Evolutionary conservation across 2,797 vertebrate species (phyloP), one percentile per base, ranked within the genome.

Genomic region (Lithobates pipiens): DNA sequence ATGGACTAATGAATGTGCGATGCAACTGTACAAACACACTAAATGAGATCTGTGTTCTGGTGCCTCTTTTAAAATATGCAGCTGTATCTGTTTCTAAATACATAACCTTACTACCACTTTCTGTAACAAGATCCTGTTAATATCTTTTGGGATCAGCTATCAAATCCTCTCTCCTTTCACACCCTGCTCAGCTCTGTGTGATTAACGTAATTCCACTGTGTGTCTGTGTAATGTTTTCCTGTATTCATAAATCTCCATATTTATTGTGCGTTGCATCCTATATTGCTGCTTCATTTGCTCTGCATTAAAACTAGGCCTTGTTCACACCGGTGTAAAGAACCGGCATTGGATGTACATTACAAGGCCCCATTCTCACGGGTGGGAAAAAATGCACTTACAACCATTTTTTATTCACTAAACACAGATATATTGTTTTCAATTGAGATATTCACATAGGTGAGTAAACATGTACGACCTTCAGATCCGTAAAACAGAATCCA

Each of bases 121-220:
- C 50, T 81, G 79, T 57, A 81, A 81, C 50, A 39, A 72, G 69
- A 81, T 81, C 79, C 69, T 63, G 39, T 39, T 36, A 72, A 79
- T 46, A 80, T 54, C 44, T 80, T 71, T 71, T 80, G 67, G 78
- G 78, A 80, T 80, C 78, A 80, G 42, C 65, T 69, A 69, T 80
- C 25, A 70, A 54, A 80, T 68, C 65, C 65, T 68, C 42, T 79
- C 69, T 23, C 36, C 69, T 71, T 71, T 71, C 69, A 71, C 65
- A 42, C 25, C 39, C 42, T 10, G 2, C 10, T 69, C 39, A 79
- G 78, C 44, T 44, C 67, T 44, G 44, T 54, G 77, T 80, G 65
- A 67, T 70, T 54, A 70, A 70, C 32, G 77, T 70, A 16, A 27
- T n/a, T 54, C 67, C 23, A 11, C 54, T 61, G 54, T 61, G 21